phyloP scores from a whole-genome alignment of 1,140 invertebrate species.

The Monomorium pharaonis region DNA sequence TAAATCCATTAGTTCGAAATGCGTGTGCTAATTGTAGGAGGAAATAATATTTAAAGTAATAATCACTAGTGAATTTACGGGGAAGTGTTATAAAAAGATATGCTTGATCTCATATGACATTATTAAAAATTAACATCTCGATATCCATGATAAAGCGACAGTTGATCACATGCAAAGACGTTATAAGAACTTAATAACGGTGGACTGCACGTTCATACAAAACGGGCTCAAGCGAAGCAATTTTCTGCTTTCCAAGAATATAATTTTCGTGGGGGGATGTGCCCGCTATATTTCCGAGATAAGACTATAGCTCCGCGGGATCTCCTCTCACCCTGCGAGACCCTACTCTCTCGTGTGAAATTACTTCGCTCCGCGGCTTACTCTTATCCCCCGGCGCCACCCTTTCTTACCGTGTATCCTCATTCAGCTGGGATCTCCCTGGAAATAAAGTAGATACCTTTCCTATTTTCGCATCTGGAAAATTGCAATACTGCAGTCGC shows the following conservation, averaged over 20 bases:
- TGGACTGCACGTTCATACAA: background rate
- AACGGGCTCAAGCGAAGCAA: conserved; percentile 77
- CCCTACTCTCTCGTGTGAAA: conserved; percentile 83
- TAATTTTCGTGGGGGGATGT: conserved; percentile 81
- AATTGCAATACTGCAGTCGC: conserved; percentile 80
- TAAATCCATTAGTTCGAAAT: conserved; percentile 57
- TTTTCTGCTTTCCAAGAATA: conserved; percentile 84
- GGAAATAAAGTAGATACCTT: conserved; percentile 85
- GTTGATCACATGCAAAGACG: conserved; percentile 30
- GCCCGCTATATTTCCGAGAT: conserved; percentile 79
- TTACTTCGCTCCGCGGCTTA: conserved; percentile 85
- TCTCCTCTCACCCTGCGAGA: conserved; percentile 66
- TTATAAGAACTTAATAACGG: conserved; percentile 49
- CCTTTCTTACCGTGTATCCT: conserved; percentile 82
- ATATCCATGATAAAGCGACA: background rate
- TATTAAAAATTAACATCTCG: background rate
- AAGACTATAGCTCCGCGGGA: conserved; percentile 76
- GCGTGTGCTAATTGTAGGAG: background rate
- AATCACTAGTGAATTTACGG: background rate
- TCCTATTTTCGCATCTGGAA: conserved; percentile 84
- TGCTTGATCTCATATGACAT: background rate
- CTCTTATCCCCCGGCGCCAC: conserved; percentile 78
- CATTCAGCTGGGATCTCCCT: conserved; percentile 81
- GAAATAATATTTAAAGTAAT: conserved; percentile 32
- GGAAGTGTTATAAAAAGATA: background rate